phyloP scores from a whole-genome alignment of 2,888 invertebrate genomes.

The Diarsia rubi region DNA sequence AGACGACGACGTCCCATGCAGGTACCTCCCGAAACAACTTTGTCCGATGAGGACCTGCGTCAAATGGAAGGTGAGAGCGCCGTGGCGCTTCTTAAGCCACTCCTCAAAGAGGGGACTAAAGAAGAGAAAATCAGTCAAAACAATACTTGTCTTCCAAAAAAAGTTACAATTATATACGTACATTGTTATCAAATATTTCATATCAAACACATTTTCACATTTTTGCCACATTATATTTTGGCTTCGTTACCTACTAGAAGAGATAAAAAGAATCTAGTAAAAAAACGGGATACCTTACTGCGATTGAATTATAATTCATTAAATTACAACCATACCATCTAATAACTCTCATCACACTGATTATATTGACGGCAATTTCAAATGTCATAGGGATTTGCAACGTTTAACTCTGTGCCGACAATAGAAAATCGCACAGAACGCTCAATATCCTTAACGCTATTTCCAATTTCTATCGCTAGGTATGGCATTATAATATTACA shows the following conservation, averaged over 20 bases:
- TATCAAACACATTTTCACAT: slow-evolving; percentile 14
- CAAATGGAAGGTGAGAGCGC: too few relatives aligned
- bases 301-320: neutral
- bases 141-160: neutral
- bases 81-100: too few relatives aligned
- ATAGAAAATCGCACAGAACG: neutral
- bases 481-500: neutral
- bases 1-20: too few relatives aligned
- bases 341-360: neutral
- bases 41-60: too few relatives aligned
- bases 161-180: neutral
- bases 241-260: neutral
- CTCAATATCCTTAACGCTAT: neutral
- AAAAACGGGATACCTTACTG: neutral
- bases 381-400: neutral
- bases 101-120: too few relatives aligned
- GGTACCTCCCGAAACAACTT: too few relatives aligned
- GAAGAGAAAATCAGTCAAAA: neutral
- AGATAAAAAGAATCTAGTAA: slow-evolving; percentile 10
- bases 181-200: slow-evolving; percentile 8
- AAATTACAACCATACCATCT: neutral
- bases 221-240: slow-evolving; percentile 15
- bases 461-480: neutral
- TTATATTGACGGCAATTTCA: neutral
- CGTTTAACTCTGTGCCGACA: neutral